Evolutionary conservation across 2,113 vertebrate species (phyloP), one percentile per base, ranked within the genome.

Genomic region (Fregata magnificens): DNA sequence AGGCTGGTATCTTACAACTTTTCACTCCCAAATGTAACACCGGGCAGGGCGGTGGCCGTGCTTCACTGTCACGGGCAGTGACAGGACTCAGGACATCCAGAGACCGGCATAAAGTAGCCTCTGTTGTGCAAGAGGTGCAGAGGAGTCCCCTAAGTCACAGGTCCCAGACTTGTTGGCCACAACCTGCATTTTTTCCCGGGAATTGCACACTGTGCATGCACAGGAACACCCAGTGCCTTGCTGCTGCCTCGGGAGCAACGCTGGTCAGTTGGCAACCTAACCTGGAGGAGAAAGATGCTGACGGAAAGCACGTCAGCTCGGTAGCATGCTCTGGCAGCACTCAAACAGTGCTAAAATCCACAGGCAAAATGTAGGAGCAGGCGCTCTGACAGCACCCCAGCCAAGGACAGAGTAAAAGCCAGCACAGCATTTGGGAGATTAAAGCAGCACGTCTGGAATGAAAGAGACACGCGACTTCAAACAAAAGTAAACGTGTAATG

Each of bases 221-320:
- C 22, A 7, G 19, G 28, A 20, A 2, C 10, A 7, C 13, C 36
- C 58, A 1, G 32, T 4, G 20, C 73, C 50, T 65, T 19, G 40
- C 24, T 34, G 52, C n/a, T 7, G 20, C 42, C n/a, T 32, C 7
- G 4, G 71, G 56, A 9, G 10, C 5, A 24, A 4, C 25, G 40
- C 67, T 24, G 62, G 11, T 36, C 45, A 3, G 32, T 18, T 36
- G 63, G 63, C 34, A 47, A 10, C 44, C 25, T 5, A 13, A 8
- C 34, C 11, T 9, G 52, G 31, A 34, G 58, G 34, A 49, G 8
- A 16, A 70, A 1, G 62, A 19, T 31, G 34, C 34, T 13, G 62
- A 2, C 16, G 55, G 36, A 26, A 31, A 11, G 20, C 25, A 5
- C 1, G 0, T 25, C 36, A 18, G n/a, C 47, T 25, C 10, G 0